Conservation (phyloP, 2,888 invertebrate species). For the Sycophila texana region DNA sequence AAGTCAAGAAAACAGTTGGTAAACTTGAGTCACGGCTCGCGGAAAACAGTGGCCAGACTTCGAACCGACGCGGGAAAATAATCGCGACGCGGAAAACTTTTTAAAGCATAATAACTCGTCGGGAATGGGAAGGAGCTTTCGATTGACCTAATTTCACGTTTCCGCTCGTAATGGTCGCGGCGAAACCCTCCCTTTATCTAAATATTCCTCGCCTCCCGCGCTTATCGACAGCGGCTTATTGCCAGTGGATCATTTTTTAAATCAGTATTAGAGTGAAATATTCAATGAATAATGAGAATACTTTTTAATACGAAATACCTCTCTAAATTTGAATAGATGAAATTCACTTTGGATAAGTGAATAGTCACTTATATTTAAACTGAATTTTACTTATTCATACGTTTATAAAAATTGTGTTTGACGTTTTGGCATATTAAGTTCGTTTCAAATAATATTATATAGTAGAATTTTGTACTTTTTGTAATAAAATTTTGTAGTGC, state of each 20-base stretch:
- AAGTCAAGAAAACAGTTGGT: constrained; percentile 17
- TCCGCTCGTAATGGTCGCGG: constrained; percentile 1
- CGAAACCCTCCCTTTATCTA: background rate
- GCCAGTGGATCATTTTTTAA: constrained; percentile 8
- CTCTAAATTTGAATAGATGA: too few species aligned
- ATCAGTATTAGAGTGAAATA: too few species aligned
- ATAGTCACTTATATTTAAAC: too few species aligned
- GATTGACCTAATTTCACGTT: constrained; percentile 40
- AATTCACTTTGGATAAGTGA: too few species aligned
- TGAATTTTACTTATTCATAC: too few species aligned
- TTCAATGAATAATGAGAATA: too few species aligned
- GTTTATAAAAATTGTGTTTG: too few species aligned
- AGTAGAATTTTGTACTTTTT: too few species aligned
- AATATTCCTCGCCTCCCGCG: constrained; percentile 9
- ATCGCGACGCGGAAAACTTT: constrained; percentile 33
- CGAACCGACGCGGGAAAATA: constrained; percentile 13
- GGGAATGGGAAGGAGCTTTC: background rate
- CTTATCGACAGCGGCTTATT: constrained; percentile 24
- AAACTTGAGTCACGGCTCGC: background rate
- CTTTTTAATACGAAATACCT: too few species aligned
- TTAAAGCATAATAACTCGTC: constrained; percentile 30
- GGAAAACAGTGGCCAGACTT: constrained; percentile 2
- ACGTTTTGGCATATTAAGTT: too few species aligned
- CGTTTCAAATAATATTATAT: too few species aligned
- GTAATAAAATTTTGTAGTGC: too few species aligned